Evolutionary conservation across 2,797 vertebrate species (phyloP).

Genomic region (Rhadinocentrus ornatus): DNA sequence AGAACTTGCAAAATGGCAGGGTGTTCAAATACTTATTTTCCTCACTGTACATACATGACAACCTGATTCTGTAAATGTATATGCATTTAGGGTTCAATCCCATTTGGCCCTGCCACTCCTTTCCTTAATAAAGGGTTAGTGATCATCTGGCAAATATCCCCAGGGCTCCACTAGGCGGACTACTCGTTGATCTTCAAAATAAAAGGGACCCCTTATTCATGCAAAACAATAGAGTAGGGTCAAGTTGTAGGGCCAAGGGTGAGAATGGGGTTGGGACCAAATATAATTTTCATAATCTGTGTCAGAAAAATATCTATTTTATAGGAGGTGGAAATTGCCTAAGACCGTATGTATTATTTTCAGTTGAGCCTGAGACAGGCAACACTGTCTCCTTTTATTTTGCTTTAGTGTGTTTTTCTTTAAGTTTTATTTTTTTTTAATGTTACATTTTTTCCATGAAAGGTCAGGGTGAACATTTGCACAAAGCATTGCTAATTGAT

Average conservation of each 20-base stretch:
- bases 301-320: neutral
- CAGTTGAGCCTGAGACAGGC: slow-evolving; percentile 23
- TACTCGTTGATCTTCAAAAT: neutral
- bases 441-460: slow-evolving; percentile 52
- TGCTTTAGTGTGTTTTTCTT: neutral
- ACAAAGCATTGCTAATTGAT: slow-evolving; percentile 66
- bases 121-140: too few species aligned
- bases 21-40: too few species aligned
- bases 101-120: neutral
- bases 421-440: slow-evolving; percentile 23
- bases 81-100: neutral
- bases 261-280: neutral
- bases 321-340: neutral
- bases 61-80: neutral
- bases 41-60: too few species aligned
- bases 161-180: too few species aligned
- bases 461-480: slow-evolving; percentile 54
- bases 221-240: neutral
- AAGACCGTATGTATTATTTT: slow-evolving; percentile 25
- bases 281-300: neutral
- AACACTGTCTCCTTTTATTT: slow-evolving; percentile 19
- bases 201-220: neutral
- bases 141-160: too few species aligned
- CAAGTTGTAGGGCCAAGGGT: neutral
- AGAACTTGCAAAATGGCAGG: too few species aligned